A percentile compares a stretch with the other conserved stretches of the same genome.
Evolutionary conservation across 2,888 invertebrate species (phyloP).

Genomic region (Platycheirus rosarum): DNA sequence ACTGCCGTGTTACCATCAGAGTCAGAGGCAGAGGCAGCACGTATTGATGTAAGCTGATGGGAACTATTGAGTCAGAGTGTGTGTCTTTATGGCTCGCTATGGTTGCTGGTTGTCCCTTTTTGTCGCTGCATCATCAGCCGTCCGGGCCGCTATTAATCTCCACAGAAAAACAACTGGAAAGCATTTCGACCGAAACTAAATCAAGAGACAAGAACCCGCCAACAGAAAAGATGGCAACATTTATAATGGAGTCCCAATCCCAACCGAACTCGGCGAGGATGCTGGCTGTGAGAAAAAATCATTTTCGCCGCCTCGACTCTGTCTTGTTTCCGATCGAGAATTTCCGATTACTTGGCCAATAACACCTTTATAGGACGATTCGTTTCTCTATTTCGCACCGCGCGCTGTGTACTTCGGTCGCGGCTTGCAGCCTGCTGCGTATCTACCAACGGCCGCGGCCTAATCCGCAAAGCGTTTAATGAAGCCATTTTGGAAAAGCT

Average conservation of each 20-base stretch:
- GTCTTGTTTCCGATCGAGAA: conserved; percentile 71
- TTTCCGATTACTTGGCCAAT: conserved; percentile 72
- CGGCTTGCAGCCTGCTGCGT: neutral
- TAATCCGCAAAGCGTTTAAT: conserved; percentile 56
- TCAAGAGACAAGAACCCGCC: conserved; percentile 67
- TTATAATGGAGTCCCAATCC: conserved; percentile 45
- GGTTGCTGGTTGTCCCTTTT: conserved; percentile 65
- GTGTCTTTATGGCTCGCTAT: conserved; percentile 46
- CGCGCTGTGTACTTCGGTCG: neutral
- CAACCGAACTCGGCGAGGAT: conserved; percentile 3
- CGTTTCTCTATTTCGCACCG: conserved; percentile 70
- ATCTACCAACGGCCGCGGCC: neutral
- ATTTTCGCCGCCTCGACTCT: conserved; percentile 68
- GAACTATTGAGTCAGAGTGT: conserved; percentile 3
- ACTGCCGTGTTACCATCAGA: neutral
- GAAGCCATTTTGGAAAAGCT: conserved; percentile 74
- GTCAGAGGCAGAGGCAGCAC: neutral
- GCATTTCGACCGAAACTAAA: conserved; percentile 73
- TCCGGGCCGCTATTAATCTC: conserved; percentile 66
- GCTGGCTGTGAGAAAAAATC: conserved; percentile 71
- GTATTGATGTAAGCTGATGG: conserved; percentile 12
- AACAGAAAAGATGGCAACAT: conserved; percentile 62
- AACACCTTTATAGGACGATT: conserved; percentile 68
- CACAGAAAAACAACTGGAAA: conserved; percentile 72
- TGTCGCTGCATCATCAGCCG: conserved; percentile 56